These are phyloP conservation scores for Sciurus niger DNA, from an alignment of 2,113 vertebrate genomes.

Conservation along the genomic window DNA sequence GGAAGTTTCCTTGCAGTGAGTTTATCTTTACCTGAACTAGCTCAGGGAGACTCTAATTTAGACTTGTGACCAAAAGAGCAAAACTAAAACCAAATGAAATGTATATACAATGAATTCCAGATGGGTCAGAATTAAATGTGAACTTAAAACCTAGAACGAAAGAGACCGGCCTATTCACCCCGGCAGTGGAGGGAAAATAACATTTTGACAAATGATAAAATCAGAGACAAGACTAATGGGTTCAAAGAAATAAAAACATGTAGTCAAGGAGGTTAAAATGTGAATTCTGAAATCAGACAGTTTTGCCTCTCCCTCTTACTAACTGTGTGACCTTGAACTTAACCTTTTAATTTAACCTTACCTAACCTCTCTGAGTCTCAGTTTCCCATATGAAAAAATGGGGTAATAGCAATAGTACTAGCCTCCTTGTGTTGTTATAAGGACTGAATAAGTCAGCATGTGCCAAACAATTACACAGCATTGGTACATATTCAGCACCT, in stretches of 20 bases:
- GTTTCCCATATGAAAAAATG: not conserved
- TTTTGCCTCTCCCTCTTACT: not conserved
- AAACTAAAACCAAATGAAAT: conserved; percentile 60
- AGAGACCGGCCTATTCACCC: conserved; percentile 15
- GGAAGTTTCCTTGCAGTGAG: not conserved
- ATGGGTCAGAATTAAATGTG: not conserved
- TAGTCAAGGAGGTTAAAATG: not conserved
- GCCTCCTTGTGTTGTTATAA: not conserved
- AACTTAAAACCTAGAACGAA: conserved; percentile 51
- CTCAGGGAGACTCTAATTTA: conserved; percentile 1
- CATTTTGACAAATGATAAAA: conserved; percentile 39
- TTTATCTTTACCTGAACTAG: conserved; percentile 12
- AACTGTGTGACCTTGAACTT: not conserved
- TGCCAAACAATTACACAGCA: not conserved
- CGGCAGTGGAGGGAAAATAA: conserved; percentile 34
- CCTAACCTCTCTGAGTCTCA: conserved; percentile 36
- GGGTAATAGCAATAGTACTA: not conserved
- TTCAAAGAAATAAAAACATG: conserved; percentile 8
- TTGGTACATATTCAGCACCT: not conserved
- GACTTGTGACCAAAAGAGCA: conserved; percentile 40
- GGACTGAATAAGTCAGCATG: not conserved
- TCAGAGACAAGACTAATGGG: not conserved
- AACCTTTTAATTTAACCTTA: not conserved
- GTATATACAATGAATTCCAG: conserved; percentile 30
- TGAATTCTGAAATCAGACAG: not conserved